A percentile compares a stretch with the other conserved stretches of the same genome.
Conservation (phyloP, 1,140 invertebrate species). For the Ceratina calcarata region DNA sequence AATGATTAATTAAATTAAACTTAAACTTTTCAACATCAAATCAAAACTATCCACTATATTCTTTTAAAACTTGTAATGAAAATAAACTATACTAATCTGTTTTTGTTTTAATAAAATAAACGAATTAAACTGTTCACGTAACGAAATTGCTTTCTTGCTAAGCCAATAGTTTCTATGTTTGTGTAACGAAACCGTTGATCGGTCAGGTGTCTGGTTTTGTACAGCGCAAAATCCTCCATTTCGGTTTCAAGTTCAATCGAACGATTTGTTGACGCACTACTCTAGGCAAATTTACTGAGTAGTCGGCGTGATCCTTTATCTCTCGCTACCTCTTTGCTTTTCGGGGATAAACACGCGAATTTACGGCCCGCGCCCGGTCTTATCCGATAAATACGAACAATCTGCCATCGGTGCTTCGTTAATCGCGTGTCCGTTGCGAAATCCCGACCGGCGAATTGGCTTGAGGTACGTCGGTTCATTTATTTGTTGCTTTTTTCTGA, state of each 20-base stretch:
- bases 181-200: too few species aligned
- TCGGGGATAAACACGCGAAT: slow-evolving; percentile 53
- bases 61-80: too few species aligned
- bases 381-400: slow-evolving; percentile 48
- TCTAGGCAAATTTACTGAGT: slow-evolving; percentile 47
- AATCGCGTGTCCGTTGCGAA: slow-evolving; percentile 40
- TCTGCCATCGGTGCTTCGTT: slow-evolving; percentile 28
- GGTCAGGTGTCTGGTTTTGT: background rate
- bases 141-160: too few species aligned
- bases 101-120: too few species aligned
- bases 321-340: slow-evolving; percentile 48
- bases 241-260: slow-evolving; percentile 9
- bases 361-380: slow-evolving; percentile 36
- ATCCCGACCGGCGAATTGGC: background rate
- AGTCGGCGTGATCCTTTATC: slow-evolving; percentile 47
- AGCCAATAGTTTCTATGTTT: too few species aligned
- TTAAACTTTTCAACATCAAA: too few species aligned
- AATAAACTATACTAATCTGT: too few species aligned
- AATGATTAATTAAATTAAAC: too few species aligned
- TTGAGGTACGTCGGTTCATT: slow-evolving; percentile 43
- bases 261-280: slow-evolving; percentile 16
- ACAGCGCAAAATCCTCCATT: background rate
- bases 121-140: too few species aligned
- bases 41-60: too few species aligned
- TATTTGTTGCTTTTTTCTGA: too few species aligned